A percentile compares a stretch with the other conserved stretches of the same genome.
These are phyloP conservation scores for Esox masquinongy DNA, from an alignment of 2,797 vertebrate genomes.

Conservation along the genomic window DNA sequence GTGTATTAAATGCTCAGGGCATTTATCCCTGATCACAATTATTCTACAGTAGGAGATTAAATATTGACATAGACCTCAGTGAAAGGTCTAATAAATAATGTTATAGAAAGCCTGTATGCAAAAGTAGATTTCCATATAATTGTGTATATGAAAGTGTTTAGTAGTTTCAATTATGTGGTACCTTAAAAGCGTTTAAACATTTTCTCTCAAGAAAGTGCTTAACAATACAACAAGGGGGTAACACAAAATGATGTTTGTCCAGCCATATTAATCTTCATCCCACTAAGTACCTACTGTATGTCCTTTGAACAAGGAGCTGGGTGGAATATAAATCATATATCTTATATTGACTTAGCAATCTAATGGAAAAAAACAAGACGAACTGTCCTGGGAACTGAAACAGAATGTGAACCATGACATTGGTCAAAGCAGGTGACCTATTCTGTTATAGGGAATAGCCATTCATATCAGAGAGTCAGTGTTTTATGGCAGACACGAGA, in stretches of 20 bases:
- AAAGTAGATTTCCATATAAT: conserved; percentile 35
- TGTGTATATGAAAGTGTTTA: conserved; percentile 35
- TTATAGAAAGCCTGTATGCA: neutral
- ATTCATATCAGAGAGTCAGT: conserved; percentile 6
- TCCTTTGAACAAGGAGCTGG: conserved; percentile 35
- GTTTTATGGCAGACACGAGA: neutral
- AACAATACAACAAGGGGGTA: neutral
- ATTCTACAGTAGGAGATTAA: neutral
- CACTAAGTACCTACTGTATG: conserved; percentile 22
- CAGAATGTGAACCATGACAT: conserved; percentile 25
- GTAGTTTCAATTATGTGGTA: conserved; percentile 39
- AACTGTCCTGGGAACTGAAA: neutral
- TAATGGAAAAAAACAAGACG: conserved; percentile 1
- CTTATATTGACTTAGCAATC: conserved; percentile 38
- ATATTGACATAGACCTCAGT: neutral
- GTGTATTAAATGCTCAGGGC: neutral
- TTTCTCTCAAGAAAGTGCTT: conserved; percentile 31
- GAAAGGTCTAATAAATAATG: conserved; percentile 1
- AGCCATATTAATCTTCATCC: conserved; percentile 34
- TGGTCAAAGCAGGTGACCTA: conserved; percentile 23
- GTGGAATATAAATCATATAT: conserved; percentile 45
- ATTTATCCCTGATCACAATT: neutral
- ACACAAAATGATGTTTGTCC: conserved; percentile 23
- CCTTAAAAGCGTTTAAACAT: conserved; percentile 28
- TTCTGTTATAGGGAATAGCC: neutral